Evolutionary conservation across 2,888 invertebrate genomes (phyloP).

Genomic region (Hyposoter dolosus): DNA sequence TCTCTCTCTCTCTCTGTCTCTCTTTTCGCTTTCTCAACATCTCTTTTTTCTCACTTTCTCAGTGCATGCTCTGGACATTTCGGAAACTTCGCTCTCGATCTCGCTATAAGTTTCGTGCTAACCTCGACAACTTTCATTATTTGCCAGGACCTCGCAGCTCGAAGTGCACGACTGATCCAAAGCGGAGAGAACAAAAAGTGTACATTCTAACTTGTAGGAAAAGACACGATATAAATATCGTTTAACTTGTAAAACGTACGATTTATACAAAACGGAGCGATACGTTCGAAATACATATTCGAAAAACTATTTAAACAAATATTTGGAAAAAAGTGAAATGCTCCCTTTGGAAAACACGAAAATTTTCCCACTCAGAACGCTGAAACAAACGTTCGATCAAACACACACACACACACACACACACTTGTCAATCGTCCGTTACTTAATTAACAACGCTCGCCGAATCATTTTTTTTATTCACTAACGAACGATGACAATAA

Average conservation of each 20-base stretch:
- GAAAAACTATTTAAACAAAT: background rate
- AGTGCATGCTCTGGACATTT: slow-evolving; percentile 47
- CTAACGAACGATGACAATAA: background rate
- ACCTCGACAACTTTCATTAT: slow-evolving; percentile 36
- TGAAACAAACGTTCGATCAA: background rate
- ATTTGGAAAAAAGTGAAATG: background rate
- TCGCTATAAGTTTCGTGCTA: slow-evolving; percentile 10
- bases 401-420: too few relatives aligned
- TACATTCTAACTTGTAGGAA: background rate
- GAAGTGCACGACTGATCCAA: background rate
- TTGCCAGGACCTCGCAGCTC: slow-evolving; percentile 15
- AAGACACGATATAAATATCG: slow-evolving; percentile 1
- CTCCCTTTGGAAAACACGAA: background rate
- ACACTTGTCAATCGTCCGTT: background rate
- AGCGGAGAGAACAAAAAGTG: background rate
- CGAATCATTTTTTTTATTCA: too few relatives aligned
- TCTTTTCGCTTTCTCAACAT: too few relatives aligned
- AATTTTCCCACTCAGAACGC: background rate
- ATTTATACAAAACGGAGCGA: background rate
- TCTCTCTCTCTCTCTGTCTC: background rate
- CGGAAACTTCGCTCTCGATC: slow-evolving; percentile 39
- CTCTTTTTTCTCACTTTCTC: background rate
- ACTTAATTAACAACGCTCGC: background rate
- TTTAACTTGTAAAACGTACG: background rate
- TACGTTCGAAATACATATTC: background rate